phyloP scores from a whole-genome alignment of 1,140 invertebrate species.

The Aporrectodea caliginosa region DNA sequence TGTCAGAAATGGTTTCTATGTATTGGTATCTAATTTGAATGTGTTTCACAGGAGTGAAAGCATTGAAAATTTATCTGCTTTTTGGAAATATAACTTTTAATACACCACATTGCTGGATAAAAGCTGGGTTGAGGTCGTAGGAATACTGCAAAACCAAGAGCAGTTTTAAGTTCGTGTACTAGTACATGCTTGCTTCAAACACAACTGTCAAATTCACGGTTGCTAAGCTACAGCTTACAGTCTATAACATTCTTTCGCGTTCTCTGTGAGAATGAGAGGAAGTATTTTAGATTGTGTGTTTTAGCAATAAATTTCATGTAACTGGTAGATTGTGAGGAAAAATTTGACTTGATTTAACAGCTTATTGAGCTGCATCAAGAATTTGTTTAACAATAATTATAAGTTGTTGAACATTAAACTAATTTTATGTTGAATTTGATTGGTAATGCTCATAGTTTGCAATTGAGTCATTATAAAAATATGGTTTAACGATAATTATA shows the following conservation, averaged over 20 bases:
- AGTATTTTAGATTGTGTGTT: neutral
- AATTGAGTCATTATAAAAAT: neutral
- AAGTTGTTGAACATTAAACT: neutral
- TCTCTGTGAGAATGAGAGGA: neutral
- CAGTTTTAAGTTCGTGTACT: neutral
- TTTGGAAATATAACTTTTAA: neutral
- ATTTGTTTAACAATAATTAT: neutral
- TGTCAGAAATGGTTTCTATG: neutral
- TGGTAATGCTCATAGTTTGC: neutral
- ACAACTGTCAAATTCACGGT: no score
- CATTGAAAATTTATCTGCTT: neutral
- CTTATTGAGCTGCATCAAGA: neutral
- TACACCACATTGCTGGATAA: no score
- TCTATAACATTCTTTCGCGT: neutral
- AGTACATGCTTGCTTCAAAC: neutral
- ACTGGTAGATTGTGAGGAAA: neutral
- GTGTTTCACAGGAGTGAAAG: neutral
- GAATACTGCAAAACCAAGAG: no score
- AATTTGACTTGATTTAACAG: neutral
- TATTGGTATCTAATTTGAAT: neutral
- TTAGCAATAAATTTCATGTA: neutral
- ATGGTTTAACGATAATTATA: neutral
- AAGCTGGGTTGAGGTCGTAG: no score
- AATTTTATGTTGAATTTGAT: neutral
- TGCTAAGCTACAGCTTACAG: neutral